phyloP scores from a whole-genome alignment of 2,888 invertebrate genomes.

The Metallyticus violacea region DNA sequence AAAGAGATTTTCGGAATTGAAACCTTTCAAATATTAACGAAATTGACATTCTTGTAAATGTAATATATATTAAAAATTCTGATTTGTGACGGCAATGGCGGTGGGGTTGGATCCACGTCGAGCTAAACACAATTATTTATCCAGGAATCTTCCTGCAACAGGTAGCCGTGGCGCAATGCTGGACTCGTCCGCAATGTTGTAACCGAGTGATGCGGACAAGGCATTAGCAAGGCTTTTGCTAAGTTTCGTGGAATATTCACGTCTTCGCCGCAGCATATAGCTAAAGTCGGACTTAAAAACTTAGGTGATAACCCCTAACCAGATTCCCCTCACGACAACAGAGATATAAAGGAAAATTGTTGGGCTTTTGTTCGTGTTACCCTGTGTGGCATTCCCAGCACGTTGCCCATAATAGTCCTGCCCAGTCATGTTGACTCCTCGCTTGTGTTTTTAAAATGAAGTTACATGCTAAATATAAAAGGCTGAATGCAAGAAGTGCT shows the following conservation, averaged over 20 bases:
- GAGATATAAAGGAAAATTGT: neutral
- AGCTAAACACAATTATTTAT: neutral
- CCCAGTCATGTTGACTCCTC: neutral
- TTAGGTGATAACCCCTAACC: neutral
- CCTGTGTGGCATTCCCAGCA: neutral
- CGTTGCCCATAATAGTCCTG: no score
- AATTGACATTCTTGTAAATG: no score
- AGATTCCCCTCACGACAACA: neutral
- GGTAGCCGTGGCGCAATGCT: neutral
- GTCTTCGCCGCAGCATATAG: neutral
- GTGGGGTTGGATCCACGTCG: no score
- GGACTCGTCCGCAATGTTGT: neutral
- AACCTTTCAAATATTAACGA: no score
- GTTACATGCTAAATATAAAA: neutral
- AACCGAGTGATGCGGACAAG: neutral
- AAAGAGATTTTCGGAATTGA: no score
- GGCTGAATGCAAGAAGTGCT: neutral
- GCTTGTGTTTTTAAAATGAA: neutral
- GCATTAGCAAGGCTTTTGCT: neutral
- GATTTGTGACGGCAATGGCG: no score
- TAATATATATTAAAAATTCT: no score
- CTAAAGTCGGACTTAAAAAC: neutral
- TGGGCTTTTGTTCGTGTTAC: neutral
- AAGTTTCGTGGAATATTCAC: neutral
- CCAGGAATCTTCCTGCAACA: neutral